Evolutionary conservation across 1,140 invertebrate genomes (phyloP).

Genomic region (Mactra quadrangularis): DNA sequence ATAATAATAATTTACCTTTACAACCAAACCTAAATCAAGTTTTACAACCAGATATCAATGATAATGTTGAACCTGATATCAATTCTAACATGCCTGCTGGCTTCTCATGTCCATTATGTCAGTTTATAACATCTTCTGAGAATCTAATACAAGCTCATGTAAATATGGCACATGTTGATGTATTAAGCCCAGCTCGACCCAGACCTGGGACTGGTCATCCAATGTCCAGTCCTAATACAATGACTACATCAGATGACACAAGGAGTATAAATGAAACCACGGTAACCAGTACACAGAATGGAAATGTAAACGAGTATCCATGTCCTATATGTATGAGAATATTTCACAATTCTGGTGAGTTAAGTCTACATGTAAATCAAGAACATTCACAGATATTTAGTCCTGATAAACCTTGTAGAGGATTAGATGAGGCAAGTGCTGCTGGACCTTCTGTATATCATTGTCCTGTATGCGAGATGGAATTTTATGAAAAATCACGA

Average conservation of each 20-base stretch:
- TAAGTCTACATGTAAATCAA: slow-evolving; percentile 93
- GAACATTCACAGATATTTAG: slow-evolving; percentile 91
- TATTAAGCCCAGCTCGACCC: slow-evolving; percentile 89
- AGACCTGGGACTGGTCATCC: slow-evolving; percentile 65
- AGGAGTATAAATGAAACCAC: not conserved
- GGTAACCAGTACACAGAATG: not conserved
- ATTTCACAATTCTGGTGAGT: slow-evolving; percentile 89
- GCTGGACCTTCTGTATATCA: slow-evolving; percentile 32
- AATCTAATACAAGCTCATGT: slow-evolving; percentile 92
- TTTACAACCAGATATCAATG: slow-evolving; percentile 67
- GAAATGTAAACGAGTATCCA: slow-evolving; percentile 86
- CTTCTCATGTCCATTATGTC: slow-evolving; percentile 90
- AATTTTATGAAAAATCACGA: slow-evolving; percentile 67
- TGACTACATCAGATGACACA: not conserved
- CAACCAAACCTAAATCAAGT: slow-evolving; percentile 57
- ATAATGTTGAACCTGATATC: slow-evolving; percentile 84
- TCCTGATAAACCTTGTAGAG: slow-evolving; percentile 76
- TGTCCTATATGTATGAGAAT: slow-evolving; percentile 76
- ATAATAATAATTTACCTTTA: slow-evolving; percentile 46
- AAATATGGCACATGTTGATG: slow-evolving; percentile 92
- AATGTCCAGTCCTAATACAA: slow-evolving; percentile 1
- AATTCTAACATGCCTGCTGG: slow-evolving; percentile 70
- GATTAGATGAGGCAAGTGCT: not conserved
- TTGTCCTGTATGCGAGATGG: slow-evolving; percentile 79
- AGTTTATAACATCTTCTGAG: slow-evolving; percentile 90